Conservation (phyloP, 2,113 vertebrate genomes). For the Hylia prasina region DNA sequence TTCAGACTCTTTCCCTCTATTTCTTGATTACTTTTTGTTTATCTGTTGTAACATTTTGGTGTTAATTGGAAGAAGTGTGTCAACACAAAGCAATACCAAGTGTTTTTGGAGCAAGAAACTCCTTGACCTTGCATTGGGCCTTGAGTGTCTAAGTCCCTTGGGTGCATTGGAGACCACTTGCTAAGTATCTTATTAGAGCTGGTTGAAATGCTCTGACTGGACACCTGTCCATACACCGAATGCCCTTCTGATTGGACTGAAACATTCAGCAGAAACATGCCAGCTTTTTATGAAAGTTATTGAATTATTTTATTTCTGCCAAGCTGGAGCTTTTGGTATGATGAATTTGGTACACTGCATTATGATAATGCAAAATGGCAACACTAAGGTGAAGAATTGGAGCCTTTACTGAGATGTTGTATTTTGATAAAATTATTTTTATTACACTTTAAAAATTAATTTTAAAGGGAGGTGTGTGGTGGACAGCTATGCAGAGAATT, state of each 20-base stretch:
- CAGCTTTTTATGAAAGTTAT: background rate
- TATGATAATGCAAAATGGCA: background rate
- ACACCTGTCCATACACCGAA: background rate
- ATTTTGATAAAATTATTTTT: background rate
- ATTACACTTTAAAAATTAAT: background rate
- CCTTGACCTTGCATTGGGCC: rapidly evolving
- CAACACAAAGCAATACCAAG: background rate
- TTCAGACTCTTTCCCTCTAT: background rate
- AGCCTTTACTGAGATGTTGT: background rate
- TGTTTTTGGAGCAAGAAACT: background rate
- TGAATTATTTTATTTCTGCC: background rate
- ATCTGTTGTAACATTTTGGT: background rate
- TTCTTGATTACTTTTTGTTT: background rate
- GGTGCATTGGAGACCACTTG: background rate
- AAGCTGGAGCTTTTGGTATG: background rate
- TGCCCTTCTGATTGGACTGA: background rate
- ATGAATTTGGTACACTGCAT: background rate
- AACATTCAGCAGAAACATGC: background rate
- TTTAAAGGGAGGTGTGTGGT: background rate
- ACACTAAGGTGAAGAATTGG: background rate
- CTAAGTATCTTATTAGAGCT: background rate
- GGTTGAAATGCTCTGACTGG: background rate
- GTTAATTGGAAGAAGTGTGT: background rate
- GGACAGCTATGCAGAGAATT: background rate
- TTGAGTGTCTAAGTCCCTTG: background rate